Conservation (phyloP, 1,140 invertebrate species). For the Panagrolaimus sp. region DNA sequence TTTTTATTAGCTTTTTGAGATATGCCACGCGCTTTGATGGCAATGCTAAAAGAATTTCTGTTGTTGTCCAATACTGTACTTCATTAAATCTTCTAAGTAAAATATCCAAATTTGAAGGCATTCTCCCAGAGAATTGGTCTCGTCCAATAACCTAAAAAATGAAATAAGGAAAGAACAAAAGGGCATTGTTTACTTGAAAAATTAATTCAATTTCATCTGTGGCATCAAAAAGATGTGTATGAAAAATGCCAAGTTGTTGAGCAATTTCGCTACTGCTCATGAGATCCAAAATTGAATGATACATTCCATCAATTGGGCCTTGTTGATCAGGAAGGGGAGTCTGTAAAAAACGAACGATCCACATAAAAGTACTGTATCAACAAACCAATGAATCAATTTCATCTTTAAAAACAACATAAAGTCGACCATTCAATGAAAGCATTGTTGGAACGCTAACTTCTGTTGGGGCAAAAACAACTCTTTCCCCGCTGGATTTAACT, state of each 20-base stretch:
- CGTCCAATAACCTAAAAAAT: constrained; percentile 76
- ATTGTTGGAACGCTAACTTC: constrained; percentile 74
- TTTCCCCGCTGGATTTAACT: constrained; percentile 69
- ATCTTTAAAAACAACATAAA: constrained; percentile 71
- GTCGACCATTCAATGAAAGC: constrained; percentile 72
- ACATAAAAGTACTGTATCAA: constrained; percentile 13
- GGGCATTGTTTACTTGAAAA: constrained; percentile 28
- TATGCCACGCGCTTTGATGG: constrained; percentile 69
- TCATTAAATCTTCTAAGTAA: constrained; percentile 77
- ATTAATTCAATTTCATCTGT: constrained; percentile 73
- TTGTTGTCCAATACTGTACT: constrained; percentile 79
- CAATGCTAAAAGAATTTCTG: constrained; percentile 72
- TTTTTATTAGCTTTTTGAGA: constrained; percentile 77
- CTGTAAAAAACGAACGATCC: constrained; percentile 60
- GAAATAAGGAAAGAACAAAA: neutral
- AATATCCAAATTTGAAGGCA: constrained; percentile 76
- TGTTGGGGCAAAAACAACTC: constrained; percentile 64
- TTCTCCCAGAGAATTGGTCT: constrained; percentile 70
- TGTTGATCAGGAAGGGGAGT: constrained; percentile 75
- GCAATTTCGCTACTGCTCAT: constrained; percentile 76
- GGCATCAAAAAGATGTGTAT: constrained; percentile 72
- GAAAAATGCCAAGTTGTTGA: constrained; percentile 75
- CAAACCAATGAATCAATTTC: constrained; percentile 76
- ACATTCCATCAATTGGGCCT: constrained; percentile 67
- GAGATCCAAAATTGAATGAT: constrained; percentile 69